Evolutionary conservation across 2,888 invertebrate species (phyloP).

Genomic region (Bimastos eiseni): DNA sequence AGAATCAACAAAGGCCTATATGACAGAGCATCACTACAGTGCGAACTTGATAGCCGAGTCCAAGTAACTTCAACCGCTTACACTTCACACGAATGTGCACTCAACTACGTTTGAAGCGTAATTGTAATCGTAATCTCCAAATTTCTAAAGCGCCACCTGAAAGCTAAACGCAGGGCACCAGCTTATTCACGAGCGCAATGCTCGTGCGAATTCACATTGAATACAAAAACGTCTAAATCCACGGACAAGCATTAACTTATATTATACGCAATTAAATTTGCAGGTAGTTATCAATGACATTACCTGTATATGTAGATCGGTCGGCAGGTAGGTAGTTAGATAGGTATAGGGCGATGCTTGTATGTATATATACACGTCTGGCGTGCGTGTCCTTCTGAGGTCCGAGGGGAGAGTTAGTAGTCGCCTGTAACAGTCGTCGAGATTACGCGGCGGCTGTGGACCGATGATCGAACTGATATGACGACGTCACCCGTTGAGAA

Average conservation of each 20-base stretch:
- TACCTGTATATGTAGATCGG: not conserved
- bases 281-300: not conserved
- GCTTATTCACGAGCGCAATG: no score
- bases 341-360: no score
- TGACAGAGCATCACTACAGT: no score
- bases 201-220: not conserved
- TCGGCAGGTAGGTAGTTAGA: not conserved
- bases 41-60: not conserved
- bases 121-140: no score
- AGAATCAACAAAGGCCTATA: no score
- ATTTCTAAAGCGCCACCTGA: no score
- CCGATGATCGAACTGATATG: not conserved
- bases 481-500: no score
- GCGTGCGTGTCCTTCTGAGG: no score
- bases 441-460: not conserved
- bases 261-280: no score
- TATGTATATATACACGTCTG: no score
- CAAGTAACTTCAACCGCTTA: not conserved
- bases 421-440: not conserved
- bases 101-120: not conserved
- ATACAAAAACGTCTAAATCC: not conserved
- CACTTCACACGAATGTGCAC: not conserved
- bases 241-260: not conserved
- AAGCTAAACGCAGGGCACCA: no score
- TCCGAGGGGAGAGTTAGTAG: no score